A percentile compares a stretch with the other conserved stretches of the same genome.
Conservation (phyloP, 1,140 invertebrate genomes). For the Trissolcus basalis region DNA sequence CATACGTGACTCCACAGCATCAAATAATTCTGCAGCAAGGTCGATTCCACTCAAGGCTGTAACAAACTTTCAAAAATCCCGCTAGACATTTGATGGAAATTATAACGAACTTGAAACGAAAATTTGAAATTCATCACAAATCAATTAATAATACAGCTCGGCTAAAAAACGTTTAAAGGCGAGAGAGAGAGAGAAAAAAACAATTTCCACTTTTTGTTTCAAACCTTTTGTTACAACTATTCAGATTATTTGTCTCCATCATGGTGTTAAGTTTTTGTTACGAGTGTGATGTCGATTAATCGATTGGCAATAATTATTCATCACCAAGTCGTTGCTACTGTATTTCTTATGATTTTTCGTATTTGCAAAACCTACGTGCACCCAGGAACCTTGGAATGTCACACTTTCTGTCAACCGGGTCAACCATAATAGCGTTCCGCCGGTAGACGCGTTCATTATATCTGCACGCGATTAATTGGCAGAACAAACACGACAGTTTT, state of each 20-base stretch:
- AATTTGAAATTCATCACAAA: neutral
- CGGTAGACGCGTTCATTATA: conserved; percentile 25
- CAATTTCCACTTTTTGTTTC: too few relatives aligned
- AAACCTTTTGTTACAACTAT: too few relatives aligned
- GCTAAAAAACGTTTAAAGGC: too few relatives aligned
- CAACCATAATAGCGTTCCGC: conserved; percentile 44
- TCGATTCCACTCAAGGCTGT: conserved; percentile 24
- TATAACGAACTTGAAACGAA: neutral
- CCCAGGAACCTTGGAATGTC: conserved; percentile 25
- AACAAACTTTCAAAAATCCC: conserved; percentile 34
- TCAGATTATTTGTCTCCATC: too few relatives aligned
- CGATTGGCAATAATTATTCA: too few relatives aligned
- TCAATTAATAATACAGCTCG: too few relatives aligned
- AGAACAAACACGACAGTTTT: conserved; percentile 17
- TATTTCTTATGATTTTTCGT: too few relatives aligned
- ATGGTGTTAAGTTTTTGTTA: too few relatives aligned
- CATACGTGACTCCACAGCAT: conserved; percentile 29
- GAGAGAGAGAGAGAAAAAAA: too few relatives aligned
- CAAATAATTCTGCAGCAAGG: conserved; percentile 29
- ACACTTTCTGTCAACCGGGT: conserved; percentile 52
- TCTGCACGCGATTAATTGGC: conserved; percentile 8
- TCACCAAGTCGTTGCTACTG: too few relatives aligned
- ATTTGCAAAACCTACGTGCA: neutral
- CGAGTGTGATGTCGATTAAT: too few relatives aligned
- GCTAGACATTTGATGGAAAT: conserved; percentile 11